phyloP scores from a whole-genome alignment of 2,797 vertebrate species.

The Pampus argenteus region DNA sequence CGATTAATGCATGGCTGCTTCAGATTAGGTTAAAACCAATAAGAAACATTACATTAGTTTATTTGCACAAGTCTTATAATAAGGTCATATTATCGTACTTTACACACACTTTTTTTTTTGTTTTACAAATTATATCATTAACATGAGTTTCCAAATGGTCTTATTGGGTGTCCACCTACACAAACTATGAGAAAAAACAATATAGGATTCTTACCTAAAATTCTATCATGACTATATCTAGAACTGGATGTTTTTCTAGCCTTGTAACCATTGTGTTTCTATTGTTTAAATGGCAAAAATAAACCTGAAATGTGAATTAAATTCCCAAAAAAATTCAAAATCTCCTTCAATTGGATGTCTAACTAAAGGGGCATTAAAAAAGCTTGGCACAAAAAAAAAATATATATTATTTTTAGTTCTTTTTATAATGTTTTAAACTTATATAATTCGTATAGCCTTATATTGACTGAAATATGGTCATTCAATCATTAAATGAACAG shows the following conservation, averaged over 20 bases:
- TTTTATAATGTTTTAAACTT: too few species aligned
- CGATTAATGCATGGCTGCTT: background rate
- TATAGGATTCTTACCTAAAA: too few species aligned
- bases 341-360: background rate
- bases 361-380: background rate
- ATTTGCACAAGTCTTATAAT: background rate
- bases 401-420: too few species aligned
- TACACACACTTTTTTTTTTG: too few species aligned
- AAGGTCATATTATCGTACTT: too few species aligned
- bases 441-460: too few species aligned
- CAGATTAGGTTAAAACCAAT: background rate
- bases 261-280: background rate
- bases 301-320: background rate
- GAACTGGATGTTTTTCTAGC: background rate
- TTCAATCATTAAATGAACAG: background rate
- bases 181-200: too few species aligned
- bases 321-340: background rate
- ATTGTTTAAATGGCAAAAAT: background rate
- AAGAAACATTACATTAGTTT: background rate
- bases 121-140: background rate
- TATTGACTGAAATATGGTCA: background rate
- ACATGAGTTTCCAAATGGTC: background rate
- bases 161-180: background rate
- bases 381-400: background rate
- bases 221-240: background rate